phyloP scores from a whole-genome alignment of 1,140 invertebrate species.

The Drosophila kikkawai region DNA sequence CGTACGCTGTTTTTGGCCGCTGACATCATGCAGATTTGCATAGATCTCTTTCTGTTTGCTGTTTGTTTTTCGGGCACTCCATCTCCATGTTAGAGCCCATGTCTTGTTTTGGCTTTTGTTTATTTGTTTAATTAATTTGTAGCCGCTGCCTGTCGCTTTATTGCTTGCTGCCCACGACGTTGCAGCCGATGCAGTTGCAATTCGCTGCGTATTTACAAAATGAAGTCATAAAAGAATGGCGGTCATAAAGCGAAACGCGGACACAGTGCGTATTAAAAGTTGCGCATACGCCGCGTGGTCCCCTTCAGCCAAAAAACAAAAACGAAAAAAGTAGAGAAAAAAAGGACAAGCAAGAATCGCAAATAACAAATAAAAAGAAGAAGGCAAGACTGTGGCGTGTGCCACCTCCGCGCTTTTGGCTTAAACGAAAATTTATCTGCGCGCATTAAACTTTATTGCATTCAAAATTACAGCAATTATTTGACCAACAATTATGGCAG shows the following conservation, averaged over 20 bases:
- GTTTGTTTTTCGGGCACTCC: conserved; percentile 27
- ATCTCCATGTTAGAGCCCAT: conserved; percentile 34
- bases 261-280: conserved; percentile 66
- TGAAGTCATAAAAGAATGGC: conserved; percentile 74
- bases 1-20: conserved; percentile 54
- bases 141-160: conserved; percentile 53
- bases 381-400: conserved; percentile 25
- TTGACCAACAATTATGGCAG: conserved; percentile 73
- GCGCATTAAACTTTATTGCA: conserved; percentile 77
- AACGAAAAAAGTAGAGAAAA: background rate
- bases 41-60: conserved; percentile 40
- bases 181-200: conserved; percentile 50
- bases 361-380: background rate
- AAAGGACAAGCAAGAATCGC: background rate
- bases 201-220: conserved; percentile 61
- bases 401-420: conserved; percentile 55
- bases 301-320: background rate
- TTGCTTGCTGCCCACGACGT: conserved; percentile 72
- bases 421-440: conserved; percentile 81
- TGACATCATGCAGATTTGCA: conserved; percentile 79
- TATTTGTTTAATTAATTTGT: conserved; percentile 82
- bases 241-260: conserved; percentile 59
- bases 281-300: conserved; percentile 69
- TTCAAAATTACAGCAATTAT: conserved; percentile 80
- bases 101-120: conserved; percentile 60